Base-by-base conservation (phyloP, 2,888 invertebrate genomes). In the Diplazon laetatorius region DNA sequence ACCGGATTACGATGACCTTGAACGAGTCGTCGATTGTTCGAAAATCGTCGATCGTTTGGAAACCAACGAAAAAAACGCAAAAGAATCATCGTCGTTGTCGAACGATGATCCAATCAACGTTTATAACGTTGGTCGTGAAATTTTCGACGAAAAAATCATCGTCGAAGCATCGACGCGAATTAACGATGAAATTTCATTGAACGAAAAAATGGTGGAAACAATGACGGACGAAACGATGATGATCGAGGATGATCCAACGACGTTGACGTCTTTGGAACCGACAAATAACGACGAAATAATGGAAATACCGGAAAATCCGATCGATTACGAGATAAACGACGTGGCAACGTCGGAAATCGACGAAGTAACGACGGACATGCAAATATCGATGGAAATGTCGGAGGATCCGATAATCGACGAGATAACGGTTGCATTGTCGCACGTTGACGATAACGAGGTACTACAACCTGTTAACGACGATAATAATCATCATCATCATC, bases 241-340 rank as follows among this genome's bases (percentile, higher is more conserved):
- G n/a, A 39, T 39, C 22, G 73, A 66, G 30, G 65, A 76, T 39
- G 14, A 25, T 8, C 55, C 35, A 9, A 55, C 14, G 30, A 55
- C n/a, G n/a, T n/a, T n/a, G n/a, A n/a, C n/a, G n/a, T n/a, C n/a
- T n/a, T n/a, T n/a, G n/a, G 73, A 68, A 0, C 20, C 30, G 10
- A 59, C 57, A 12, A 72, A 50, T 63, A 14, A 55, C 39, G 72
- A 73, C 10, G 72, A 73, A 59, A 65, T 55, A n/a, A 73, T 79
- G 72, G 79, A 79, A 30, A 72, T 79, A 2, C 76, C 72, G 8
- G 76, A 80, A 44, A 30, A 42, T 44, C 63, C 68, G 59, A 48
- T n/a, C n/a, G n/a, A n/a, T n/a, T n/a, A n/a, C n/a, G n/a, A n/a
- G n/a, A n/a, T n/a, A n/a, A n/a, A n/a, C n/a, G n/a, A n/a, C n/a